These are phyloP conservation scores for Pleuronectes platessa DNA, from an alignment of 2,113 vertebrate species.

Conservation along the genomic window DNA sequence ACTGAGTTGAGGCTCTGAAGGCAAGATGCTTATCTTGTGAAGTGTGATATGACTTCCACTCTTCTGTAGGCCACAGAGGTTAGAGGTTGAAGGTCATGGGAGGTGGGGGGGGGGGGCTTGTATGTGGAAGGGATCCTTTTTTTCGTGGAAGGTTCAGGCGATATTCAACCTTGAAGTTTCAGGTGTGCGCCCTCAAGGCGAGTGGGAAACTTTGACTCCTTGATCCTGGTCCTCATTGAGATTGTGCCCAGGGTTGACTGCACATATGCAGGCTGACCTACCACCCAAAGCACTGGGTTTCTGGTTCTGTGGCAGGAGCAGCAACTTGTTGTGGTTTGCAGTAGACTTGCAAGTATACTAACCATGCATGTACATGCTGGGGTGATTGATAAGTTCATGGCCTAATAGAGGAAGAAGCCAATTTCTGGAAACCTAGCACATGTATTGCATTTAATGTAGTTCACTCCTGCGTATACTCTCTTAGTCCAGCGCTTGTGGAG, in stretches of 20 bases:
- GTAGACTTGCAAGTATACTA: too few relatives aligned
- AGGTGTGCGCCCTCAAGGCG: slow-evolving; percentile 24
- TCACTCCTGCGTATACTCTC: too few relatives aligned
- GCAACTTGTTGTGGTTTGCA: too few relatives aligned
- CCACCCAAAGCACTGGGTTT: slow-evolving; percentile 6
- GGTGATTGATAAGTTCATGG: too few relatives aligned
- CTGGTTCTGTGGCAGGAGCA: neutral
- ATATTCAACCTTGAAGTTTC: slow-evolving; percentile 36
- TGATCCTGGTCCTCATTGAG: slow-evolving; percentile 19
- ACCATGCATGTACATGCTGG: too few relatives aligned
- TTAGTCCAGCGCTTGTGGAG: too few relatives aligned
- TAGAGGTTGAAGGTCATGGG: slow-evolving; percentile 68
- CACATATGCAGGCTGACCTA: slow-evolving; percentile 32
- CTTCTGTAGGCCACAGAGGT: slow-evolving; percentile 41
- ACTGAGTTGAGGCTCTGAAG: slow-evolving; percentile 40
- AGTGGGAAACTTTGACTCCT: slow-evolving; percentile 9
- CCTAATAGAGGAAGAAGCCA: too few relatives aligned
- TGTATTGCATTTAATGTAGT: too few relatives aligned
- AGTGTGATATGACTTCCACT: slow-evolving; percentile 61
- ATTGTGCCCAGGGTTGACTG: slow-evolving; percentile 6
- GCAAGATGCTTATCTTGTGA: slow-evolving; percentile 41
- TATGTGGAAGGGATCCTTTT: slow-evolving; percentile 18
- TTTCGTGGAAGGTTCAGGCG: slow-evolving; percentile 24
- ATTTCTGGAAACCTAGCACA: too few relatives aligned
- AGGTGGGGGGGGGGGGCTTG: slow-evolving; percentile 55